Percentiles rank a stretch among this genome's conserved stretches.
phyloP scores from a whole-genome alignment of 2,113 vertebrate genomes.

The Barbus barbus region DNA sequence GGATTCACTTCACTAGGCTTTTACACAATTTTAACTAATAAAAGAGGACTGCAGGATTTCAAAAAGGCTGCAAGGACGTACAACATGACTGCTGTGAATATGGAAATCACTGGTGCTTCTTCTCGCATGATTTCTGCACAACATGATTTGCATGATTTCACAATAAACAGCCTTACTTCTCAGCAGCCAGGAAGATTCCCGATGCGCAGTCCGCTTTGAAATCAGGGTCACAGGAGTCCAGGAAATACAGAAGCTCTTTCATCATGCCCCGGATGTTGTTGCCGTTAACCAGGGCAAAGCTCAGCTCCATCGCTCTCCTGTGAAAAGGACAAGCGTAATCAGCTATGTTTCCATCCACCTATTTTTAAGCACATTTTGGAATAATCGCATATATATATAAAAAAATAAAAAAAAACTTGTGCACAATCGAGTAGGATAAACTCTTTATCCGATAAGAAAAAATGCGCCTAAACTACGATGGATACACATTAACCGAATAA shows the following conservation, averaged over 20 bases:
- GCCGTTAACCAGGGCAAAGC: slow-evolving; percentile 97
- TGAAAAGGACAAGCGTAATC: background rate
- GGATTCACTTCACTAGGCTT: background rate
- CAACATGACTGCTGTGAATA: background rate
- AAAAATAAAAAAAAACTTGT: too few species aligned
- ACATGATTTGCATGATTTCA: background rate
- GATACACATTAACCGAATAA: too few species aligned
- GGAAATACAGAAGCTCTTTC: slow-evolving; percentile 98
- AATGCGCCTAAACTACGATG: too few species aligned
- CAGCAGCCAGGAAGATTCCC: slow-evolving; percentile 96
- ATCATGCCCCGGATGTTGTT: slow-evolving; percentile 99
- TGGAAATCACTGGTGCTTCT: background rate
- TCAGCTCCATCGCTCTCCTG: slow-evolving; percentile 98
- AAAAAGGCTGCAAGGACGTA: background rate
- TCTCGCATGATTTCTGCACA: background rate
- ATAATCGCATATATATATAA: too few species aligned
- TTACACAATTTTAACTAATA: background rate
- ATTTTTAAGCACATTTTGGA: too few species aligned
- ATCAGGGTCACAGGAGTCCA: slow-evolving; percentile 98
- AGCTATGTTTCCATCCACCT: too few species aligned
- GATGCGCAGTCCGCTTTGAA: slow-evolving; percentile 99
- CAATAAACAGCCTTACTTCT: slow-evolving; percentile 83
- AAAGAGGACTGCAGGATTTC: too few species aligned
- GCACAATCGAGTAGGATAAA: too few species aligned
- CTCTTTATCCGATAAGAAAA: too few species aligned